A percentile compares a stretch with the other conserved stretches of the same genome.
Conservation (phyloP, 2,113 vertebrate genomes). For the Oncorhynchus nerka region DNA sequence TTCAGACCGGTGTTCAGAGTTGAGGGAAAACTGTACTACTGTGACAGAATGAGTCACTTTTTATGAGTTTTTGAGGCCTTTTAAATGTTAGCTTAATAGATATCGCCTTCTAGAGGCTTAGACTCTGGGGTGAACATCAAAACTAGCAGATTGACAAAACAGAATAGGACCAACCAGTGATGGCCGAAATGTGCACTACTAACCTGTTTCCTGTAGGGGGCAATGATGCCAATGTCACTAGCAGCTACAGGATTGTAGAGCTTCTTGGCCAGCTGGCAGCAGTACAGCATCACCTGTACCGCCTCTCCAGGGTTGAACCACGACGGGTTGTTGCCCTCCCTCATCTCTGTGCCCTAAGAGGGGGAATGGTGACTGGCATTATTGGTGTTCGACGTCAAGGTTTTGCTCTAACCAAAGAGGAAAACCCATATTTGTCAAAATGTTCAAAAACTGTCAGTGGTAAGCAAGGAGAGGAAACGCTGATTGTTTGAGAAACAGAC, state of each 20-base stretch:
- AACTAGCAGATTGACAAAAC: no score
- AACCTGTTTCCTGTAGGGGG: slow-evolving; percentile 89
- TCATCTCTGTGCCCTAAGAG: slow-evolving; percentile 83
- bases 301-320: slow-evolving; percentile 95
- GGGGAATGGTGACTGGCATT: neutral
- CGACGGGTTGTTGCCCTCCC: slow-evolving; percentile 85
- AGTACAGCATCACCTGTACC: slow-evolving; percentile 90
- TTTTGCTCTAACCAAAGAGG: no score
- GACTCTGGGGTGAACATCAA: no score
- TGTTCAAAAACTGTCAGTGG: no score
- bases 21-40: no score
- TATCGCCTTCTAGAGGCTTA: no score
- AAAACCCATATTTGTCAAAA: no score
- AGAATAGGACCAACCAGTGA: no score
- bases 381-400: no score
- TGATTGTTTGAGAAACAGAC: neutral
- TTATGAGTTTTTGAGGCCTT: no score
- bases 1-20: no score
- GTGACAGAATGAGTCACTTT: neutral
- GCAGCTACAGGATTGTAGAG: slow-evolving; percentile 71
- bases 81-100: no score
- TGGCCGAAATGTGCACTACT: slow-evolving; percentile 55
- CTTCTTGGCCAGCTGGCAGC: slow-evolving; percentile 84
- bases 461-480: neutral
- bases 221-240: slow-evolving; percentile 86